phyloP scores from a whole-genome alignment of 2,113 vertebrate genomes.

The Pogonocichla stellata region DNA sequence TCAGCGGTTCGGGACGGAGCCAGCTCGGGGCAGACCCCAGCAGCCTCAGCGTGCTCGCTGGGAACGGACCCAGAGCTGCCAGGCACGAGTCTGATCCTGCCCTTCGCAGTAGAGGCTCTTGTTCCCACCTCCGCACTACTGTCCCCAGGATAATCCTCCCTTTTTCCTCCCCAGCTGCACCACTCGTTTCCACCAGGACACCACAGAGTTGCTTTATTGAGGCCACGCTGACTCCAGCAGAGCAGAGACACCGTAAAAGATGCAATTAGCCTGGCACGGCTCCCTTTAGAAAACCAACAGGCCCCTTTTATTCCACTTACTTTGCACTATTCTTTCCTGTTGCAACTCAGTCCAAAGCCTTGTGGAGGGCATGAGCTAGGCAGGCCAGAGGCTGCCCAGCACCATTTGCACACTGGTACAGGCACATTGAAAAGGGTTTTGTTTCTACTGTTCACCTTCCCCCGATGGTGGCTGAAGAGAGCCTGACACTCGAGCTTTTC shows the following conservation, averaged over 20 bases:
- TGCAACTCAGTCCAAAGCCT: background rate
- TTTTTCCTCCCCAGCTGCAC: background rate
- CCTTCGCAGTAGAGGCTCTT: background rate
- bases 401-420: fast-evolving
- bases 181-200: background rate
- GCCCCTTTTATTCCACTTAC: background rate
- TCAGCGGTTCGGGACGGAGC: background rate
- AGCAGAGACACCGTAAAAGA: background rate
- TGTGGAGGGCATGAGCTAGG: fast-evolving
- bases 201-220: background rate
- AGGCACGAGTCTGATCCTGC: background rate
- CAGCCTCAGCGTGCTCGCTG: fast-evolving
- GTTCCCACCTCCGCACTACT: background rate
- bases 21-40: fast-evolving
- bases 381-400: background rate
- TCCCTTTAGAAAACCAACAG: background rate
- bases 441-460: background rate
- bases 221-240: background rate
- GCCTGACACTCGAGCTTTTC: fast-evolving
- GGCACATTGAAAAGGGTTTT: background rate
- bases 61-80: background rate
- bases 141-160: background rate
- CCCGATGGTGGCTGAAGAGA: fast-evolving
- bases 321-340: background rate
- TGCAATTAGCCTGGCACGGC: background rate